Evolutionary conservation across 2,113 vertebrate species (phyloP), one percentile per base, ranked within the genome.

Genomic region (Pygoscelis adeliae): DNA sequence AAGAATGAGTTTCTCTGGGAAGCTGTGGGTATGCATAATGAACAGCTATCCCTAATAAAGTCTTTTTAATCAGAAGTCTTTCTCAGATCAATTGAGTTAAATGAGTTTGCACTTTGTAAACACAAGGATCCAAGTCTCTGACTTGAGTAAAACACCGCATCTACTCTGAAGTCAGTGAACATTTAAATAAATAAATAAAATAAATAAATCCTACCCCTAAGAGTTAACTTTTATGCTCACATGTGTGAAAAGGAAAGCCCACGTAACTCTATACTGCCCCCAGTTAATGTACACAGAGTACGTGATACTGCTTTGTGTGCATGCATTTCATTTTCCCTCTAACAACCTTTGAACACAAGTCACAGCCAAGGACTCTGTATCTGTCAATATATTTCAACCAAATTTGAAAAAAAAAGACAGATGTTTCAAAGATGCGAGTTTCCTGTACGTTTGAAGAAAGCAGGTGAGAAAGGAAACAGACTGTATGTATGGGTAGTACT

Each of bases 1-100:
- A 1, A 94, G 83, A 91, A 85, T 83, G 80, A 96, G 62, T 95
- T 96, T 91, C 80, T 89, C 61, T 91, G 73, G 46, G 66, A 96
- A 91, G 70, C 83, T 84, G 81, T 92, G 83, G 94, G 22, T 89
- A 92, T 89, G 87, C 92, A 95, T 95, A 95, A 93, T 87, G 89
- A 96, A 73, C 34, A 95, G 86, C 83, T 93, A 95, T 87, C 72
- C 80, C 80, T 90, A 80, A 90, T 83, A 93, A 93, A 59, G 47
- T 92, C 83, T 82, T 97, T 87, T 89, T 84, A 87, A 93, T 89
- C 52, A 46, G 34, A 21, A 61, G 17, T 92, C 47, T 78, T 93
- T 90, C 67, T 93, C 30, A 87, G 86, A 89, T 95, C 91, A 81
- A 34, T 47, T 84, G 77, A 94, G 65, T 84, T 94, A 91, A 95